Conservation (phyloP, 1,140 invertebrate genomes). For the Cherax quadricarinatus region DNA sequence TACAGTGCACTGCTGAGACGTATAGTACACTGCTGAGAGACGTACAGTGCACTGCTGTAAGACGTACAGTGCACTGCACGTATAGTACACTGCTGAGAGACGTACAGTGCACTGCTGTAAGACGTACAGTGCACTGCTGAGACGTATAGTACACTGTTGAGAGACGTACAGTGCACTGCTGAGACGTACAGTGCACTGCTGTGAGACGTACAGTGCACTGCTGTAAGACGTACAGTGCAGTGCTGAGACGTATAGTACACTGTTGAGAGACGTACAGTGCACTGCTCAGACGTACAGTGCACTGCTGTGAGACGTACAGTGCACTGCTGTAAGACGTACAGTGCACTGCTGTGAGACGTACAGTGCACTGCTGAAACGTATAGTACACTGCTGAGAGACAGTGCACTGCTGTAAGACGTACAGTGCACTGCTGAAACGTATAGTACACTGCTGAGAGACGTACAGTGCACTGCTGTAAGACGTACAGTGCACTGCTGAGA, state of each 20-base stretch:
- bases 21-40: too few relatives aligned
- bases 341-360: not conserved
- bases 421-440: not conserved
- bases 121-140: not conserved
- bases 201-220: not conserved
- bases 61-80: not conserved
- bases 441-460: too few relatives aligned
- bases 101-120: not conserved
- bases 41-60: not conserved
- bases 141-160: too few relatives aligned
- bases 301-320: not conserved
- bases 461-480: not conserved
- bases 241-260: not conserved
- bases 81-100: too few relatives aligned
- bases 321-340: not conserved
- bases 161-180: not conserved
- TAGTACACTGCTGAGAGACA: too few relatives aligned
- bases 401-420: not conserved
- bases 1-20: not conserved
- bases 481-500: not conserved
- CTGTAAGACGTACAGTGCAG: not conserved
- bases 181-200: not conserved
- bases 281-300: not conserved
- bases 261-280: too few relatives aligned
- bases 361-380: not conserved